Evolutionary conservation across 2,888 invertebrate genomes (phyloP).

Genomic region (Acleris literana): DNA sequence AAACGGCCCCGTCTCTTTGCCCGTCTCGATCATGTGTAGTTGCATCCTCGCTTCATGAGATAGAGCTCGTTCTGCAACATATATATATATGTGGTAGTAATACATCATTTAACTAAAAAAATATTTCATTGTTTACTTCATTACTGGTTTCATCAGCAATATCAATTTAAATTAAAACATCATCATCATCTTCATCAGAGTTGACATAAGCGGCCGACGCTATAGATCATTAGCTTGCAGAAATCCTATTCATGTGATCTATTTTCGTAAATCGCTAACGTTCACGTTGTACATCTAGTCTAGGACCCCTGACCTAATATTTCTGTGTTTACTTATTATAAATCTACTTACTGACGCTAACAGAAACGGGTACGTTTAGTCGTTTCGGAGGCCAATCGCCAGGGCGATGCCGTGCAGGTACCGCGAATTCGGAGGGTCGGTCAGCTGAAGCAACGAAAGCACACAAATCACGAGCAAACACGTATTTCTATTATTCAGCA

Average conservation of each 20-base stretch:
- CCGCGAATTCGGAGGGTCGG: constrained; percentile 32
- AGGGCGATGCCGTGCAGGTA: constrained; percentile 31
- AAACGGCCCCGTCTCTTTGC: constrained; percentile 51
- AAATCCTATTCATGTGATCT: too few species aligned
- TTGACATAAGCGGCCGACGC: too few species aligned
- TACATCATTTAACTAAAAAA: not conserved
- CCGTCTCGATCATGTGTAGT: constrained; percentile 58
- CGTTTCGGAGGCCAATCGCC: constrained; percentile 32
- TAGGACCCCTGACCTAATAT: too few species aligned
- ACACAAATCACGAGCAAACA: not conserved
- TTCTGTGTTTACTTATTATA: not conserved
- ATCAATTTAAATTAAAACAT: not conserved
- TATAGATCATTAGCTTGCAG: too few species aligned
- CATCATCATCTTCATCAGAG: too few species aligned
- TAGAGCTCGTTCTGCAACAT: constrained; percentile 56
- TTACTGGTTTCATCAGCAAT: not conserved
- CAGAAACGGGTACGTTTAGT: constrained; percentile 23
- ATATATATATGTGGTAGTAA: constrained; percentile 1
- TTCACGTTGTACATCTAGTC: too few species aligned
- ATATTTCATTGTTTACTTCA: too few species aligned
- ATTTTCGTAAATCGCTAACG: too few species aligned
- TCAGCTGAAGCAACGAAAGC: constrained; percentile 33
- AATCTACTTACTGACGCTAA: constrained; percentile 34
- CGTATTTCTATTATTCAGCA: too few species aligned
- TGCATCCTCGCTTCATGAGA: constrained; percentile 69